Base-by-base conservation (phyloP, 1,140 invertebrate genomes). In the Solenopsis fugax region DNA sequence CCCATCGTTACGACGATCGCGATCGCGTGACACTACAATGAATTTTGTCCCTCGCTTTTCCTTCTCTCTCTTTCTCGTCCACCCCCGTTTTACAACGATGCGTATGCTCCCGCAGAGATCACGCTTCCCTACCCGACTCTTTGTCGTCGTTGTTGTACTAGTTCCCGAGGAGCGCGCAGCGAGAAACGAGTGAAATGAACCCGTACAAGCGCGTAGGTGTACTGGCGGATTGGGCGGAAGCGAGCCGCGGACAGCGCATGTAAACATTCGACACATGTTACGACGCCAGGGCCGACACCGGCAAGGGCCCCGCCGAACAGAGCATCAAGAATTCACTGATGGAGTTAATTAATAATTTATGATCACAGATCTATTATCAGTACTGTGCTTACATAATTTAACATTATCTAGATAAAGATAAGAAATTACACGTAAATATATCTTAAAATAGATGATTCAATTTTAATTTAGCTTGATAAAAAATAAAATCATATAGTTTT, bases 1-100 rank as follows among this genome's bases (percentile, higher is more conserved):
- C 95, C 95, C 95, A 95, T 95, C 86, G 86, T 94, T 1, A 81
- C 16, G 29, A 9, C 18, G 9, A 7, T 16, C n/a, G 24, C 75
- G 45, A 75, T 37, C 24, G 3, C 1, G 34, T 56, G 73, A 72
- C 81, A 62, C 10, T n/a, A 21, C 1, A 10, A 21, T 0, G 18
- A 52, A 86, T 58, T n/a, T n/a, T 16, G 9, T 37, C 2, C 37
- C 9, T 64, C 41, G 41, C 60, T 29, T 34, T 2, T 4, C 34
- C 2, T 41, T 4, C 2, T 18, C 2, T 58, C 0, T 24, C 56
- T 10, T 24, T 34, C 21, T 4, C 2, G 29, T 5, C 16, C 52
- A 18, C 16, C 12, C 29, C 1, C 65, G 37, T 69, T 24, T 56
- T n/a, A 24, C 10, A 1, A 56, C 9, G 6, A 1, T n/a, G 78